phyloP scores from a whole-genome alignment of 2,113 vertebrate genomes.

The Ceratotherium simum region DNA sequence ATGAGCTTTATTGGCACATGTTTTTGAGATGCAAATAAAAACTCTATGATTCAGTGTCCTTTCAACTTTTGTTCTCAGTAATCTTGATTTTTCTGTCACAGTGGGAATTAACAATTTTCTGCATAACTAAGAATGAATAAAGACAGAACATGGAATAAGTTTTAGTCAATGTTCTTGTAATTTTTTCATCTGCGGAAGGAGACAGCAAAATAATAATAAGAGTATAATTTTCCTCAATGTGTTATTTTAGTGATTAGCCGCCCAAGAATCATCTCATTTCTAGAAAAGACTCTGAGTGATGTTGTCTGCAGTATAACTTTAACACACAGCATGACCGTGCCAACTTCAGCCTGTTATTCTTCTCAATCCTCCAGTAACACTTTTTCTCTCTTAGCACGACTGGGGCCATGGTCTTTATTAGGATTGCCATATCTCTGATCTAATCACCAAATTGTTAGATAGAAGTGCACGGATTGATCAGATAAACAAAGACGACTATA shows the following conservation, averaged over 20 bases:
- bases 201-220: slow-evolving; percentile 66
- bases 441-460: slow-evolving; percentile 66
- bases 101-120: slow-evolving; percentile 71
- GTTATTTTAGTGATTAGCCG: slow-evolving; percentile 72
- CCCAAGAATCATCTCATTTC: slow-evolving; percentile 45
- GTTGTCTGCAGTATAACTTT: slow-evolving; percentile 53
- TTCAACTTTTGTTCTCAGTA: slow-evolving; percentile 59
- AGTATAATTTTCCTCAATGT: slow-evolving; percentile 48
- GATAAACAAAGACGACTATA: slow-evolving; percentile 63
- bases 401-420: slow-evolving; percentile 43
- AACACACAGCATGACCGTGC: slow-evolving; percentile 61
- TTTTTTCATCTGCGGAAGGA: slow-evolving; percentile 68
- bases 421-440: background rate
- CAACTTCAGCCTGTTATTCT: slow-evolving; percentile 68
- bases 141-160: slow-evolving; percentile 22
- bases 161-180: slow-evolving; percentile 52
- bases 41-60: slow-evolving; percentile 9
- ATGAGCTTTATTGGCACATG: slow-evolving; percentile 36
- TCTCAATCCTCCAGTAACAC: slow-evolving; percentile 59
- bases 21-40: slow-evolving; percentile 55
- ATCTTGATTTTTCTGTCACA: slow-evolving; percentile 60
- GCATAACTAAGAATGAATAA: slow-evolving; percentile 74
- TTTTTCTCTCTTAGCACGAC: slow-evolving; percentile 42
- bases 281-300: slow-evolving; percentile 61
- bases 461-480: background rate